Percentiles rank a stretch among this genome's conserved stretches.
Evolutionary conservation across 2,113 vertebrate genomes (phyloP).

Genomic region (Ploceus nigricollis): DNA sequence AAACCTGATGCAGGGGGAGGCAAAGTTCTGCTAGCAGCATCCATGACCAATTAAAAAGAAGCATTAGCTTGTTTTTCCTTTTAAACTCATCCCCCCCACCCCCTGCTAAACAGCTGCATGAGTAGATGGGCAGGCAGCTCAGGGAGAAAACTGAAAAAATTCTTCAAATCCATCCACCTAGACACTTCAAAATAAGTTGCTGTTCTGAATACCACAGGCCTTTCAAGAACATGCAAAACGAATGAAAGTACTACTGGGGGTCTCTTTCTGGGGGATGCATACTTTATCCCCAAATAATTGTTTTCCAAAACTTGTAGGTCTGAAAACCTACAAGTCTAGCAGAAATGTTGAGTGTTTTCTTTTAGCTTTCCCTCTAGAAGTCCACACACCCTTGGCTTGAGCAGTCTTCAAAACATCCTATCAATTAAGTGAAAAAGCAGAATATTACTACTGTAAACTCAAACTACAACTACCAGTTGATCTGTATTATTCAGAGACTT

Average conservation of each 20-base stretch:
- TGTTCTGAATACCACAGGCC: not conserved
- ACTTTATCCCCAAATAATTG: not conserved
- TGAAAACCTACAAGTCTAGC: not conserved
- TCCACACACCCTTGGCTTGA: not conserved
- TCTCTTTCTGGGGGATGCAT: not conserved
- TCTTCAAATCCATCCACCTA: not conserved
- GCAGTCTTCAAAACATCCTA: not conserved
- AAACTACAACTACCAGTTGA: not conserved
- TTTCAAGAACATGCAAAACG: not conserved
- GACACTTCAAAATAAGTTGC: not conserved
- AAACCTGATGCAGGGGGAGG: constrained; percentile 72
- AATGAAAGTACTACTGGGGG: not conserved
- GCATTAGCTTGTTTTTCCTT: not conserved
- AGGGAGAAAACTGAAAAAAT: not conserved
- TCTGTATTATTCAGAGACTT: not conserved
- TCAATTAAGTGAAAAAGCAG: not conserved
- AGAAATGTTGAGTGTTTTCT: not conserved
- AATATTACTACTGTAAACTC: not conserved
- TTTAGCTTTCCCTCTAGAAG: not conserved
- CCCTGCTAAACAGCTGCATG: not conserved
- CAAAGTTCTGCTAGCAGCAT: constrained; percentile 78
- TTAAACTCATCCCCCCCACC: not conserved
- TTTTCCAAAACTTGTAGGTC: not conserved
- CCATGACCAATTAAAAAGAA: constrained; percentile 49
- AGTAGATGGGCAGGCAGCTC: not conserved